Percentiles rank a stretch among this genome's conserved stretches.
These are phyloP conservation scores for Mylabris sibirica DNA, from an alignment of 2,888 invertebrate genomes.

Conservation along the genomic window DNA sequence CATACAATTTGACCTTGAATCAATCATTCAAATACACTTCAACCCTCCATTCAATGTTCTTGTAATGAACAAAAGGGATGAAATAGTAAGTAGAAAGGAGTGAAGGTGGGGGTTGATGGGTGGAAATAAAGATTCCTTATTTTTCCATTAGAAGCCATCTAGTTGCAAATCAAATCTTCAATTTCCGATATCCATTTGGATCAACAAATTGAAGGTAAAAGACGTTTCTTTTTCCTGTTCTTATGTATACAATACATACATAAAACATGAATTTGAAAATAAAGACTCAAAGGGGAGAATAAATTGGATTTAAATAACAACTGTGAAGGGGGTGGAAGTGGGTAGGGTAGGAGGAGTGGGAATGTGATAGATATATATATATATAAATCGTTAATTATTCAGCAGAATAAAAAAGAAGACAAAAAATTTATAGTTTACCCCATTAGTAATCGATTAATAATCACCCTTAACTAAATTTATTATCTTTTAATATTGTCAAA, in stretches of 20 bases:
- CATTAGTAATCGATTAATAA: background rate
- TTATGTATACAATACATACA: conserved; percentile 6
- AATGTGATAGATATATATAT: background rate
- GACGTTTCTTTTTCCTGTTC: too few species aligned
- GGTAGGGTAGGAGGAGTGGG: too few species aligned
- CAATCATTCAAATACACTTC: too few species aligned
- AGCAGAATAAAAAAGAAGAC: too few species aligned
- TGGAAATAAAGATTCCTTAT: background rate
- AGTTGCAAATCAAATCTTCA: background rate
- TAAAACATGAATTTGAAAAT: background rate
- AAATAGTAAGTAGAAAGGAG: too few species aligned
- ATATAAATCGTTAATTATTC: too few species aligned
- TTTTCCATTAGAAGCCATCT: background rate
- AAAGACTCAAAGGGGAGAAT: background rate
- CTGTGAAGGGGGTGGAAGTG: too few species aligned
- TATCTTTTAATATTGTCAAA: background rate
- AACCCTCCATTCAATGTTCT: too few species aligned
- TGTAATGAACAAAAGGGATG: too few species aligned
- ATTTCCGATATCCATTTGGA: background rate
- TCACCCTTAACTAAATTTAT: background rate
- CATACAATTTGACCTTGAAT: too few species aligned
- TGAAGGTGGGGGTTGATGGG: too few species aligned
- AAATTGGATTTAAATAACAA: background rate
- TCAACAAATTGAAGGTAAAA: background rate
- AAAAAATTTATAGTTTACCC: too few species aligned